Percentiles rank a stretch among this genome's conserved stretches.
These are phyloP conservation scores for Odontothrips loti DNA, from an alignment of 2,888 invertebrate species.

Conservation along the genomic window DNA sequence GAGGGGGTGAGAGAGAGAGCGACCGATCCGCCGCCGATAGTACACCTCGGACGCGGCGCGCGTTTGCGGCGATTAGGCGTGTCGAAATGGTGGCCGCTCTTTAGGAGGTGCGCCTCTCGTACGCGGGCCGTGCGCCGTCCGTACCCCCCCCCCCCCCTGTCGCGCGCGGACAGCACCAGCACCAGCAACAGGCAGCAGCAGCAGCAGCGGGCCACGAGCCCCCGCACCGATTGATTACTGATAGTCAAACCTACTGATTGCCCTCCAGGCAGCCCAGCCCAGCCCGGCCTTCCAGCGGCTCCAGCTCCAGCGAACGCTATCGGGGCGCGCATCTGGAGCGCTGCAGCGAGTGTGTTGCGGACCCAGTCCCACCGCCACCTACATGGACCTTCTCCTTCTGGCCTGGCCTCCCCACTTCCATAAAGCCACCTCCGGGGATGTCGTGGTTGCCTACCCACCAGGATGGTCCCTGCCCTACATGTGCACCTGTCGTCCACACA, in stretches of 20 bases:
- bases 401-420: no score
- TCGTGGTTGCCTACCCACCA: no score
- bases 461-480: neutral
- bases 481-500: neutral
- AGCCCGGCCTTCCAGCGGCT: neutral
- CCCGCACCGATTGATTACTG: constrained; percentile 5
- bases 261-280: neutral
- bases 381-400: no score
- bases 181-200: neutral
- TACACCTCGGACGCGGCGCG: neutral
- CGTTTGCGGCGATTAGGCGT: neutral
- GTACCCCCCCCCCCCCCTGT: neutral
- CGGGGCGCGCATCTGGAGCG: neutral
- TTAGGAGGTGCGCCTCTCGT: neutral
- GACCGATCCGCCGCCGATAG: neutral
- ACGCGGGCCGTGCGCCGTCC: neutral
- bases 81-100: neutral
- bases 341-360: neutral
- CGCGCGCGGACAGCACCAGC: neutral
- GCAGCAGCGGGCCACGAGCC: no score
- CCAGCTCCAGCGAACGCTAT: neutral
- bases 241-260: constrained; percentile 12
- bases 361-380: no score
- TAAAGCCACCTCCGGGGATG: no score
- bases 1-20: neutral